A percentile compares a stretch with the other conserved stretches of the same genome.
Conservation (phyloP, 2,888 invertebrate genomes). For the Neoitamus cyanurus region DNA sequence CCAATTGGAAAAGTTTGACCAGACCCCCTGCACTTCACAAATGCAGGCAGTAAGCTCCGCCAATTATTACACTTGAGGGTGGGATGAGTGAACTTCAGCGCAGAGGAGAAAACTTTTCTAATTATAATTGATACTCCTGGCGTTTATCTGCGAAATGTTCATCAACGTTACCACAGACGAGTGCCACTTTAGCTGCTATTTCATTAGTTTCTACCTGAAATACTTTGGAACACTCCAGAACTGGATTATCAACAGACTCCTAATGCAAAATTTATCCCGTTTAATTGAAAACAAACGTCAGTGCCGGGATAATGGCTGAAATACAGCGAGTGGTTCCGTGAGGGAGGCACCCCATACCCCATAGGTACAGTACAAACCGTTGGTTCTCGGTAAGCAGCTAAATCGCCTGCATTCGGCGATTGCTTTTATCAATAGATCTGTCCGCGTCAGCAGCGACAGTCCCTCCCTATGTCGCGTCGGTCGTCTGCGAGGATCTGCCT, state of each 20-base stretch:
- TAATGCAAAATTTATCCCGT: constrained; percentile 46
- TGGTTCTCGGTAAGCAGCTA: background rate
- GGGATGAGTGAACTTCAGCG: background rate
- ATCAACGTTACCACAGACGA: constrained; percentile 44
- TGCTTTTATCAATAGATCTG: constrained; percentile 14
- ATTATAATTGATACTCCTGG: constrained; percentile 46
- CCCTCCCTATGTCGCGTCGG: background rate
- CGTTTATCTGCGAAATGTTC: constrained; percentile 43
- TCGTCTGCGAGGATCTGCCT: background rate
- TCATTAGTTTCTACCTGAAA: constrained; percentile 35
- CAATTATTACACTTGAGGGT: background rate
- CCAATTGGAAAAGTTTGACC: background rate
- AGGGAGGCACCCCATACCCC: background rate
- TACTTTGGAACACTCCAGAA: background rate
- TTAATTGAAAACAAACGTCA: constrained; percentile 49
- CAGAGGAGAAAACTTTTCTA: constrained; percentile 42
- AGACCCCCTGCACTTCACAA: background rate
- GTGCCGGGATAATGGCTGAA: background rate
- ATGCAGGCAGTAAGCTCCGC: background rate
- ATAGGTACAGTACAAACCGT: background rate
- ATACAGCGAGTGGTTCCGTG: background rate
- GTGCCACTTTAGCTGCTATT: constrained; percentile 22
- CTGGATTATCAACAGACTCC: background rate
- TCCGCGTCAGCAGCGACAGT: background rate
- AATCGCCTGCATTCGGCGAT: background rate